Base-by-base conservation (phyloP, 2,888 invertebrate genomes). In the Dryomyza anilis region DNA sequence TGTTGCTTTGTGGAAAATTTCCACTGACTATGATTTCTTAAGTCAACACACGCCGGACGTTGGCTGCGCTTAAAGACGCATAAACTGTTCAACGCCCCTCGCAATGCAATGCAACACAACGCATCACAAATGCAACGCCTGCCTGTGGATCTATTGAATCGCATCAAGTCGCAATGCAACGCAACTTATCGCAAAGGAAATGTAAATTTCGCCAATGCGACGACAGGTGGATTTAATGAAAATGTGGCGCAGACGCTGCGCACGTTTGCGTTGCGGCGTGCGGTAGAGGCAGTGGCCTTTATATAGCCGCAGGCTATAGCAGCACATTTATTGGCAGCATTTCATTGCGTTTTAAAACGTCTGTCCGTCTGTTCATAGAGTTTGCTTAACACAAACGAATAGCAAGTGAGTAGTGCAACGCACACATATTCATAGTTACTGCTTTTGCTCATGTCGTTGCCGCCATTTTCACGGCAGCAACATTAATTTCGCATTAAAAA, bases 221-320 rank as follows among this genome's bases (percentile, higher is more conserved):
- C 46, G 55, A 46, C 59, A 64, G 60, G 55, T 64, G 64, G 50
- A 58, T 55, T 64, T 60, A 59, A 64, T 64, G 59, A 60, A 60
- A 60, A 64, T 60, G 30, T 39, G 60, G 43, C 21, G n/a, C 61
- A 29, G 53, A 53, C 21, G 61, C 19, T 19, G 21, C 19, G 6
- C 19, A 29, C 27, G 61, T 25, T 19, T 29, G 19, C 21, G 30
- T 30, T 43, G 60, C 46, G 25, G 30, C 46, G 33, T 10, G 61
- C 39, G 36, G 60, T 16, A 21, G 60, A 52, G 27, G 52, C 61
- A 53, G 61, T 53, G 43, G 61, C 29, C 21, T 52, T 27, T 29
- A 61, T 52, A 61, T 52, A 43, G 52, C 61, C 61, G 39, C 39
- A 39, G 7, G 39, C 39, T 12, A 39, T 39, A 7, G 39, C 39